phyloP scores from a whole-genome alignment of 2,113 vertebrate genomes.

The Xiphophorus maculatus region DNA sequence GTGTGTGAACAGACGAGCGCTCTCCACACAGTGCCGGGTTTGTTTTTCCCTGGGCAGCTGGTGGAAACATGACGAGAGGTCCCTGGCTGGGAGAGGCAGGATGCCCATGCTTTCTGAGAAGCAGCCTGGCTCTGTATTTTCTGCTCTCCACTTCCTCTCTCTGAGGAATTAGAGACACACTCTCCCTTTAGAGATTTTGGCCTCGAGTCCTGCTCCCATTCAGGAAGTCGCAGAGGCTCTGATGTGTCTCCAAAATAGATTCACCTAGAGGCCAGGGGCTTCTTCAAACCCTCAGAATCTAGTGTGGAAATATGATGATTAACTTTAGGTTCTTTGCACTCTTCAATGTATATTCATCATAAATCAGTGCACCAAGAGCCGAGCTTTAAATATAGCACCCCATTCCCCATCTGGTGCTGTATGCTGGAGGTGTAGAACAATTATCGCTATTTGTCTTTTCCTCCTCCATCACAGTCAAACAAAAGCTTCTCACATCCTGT shows the following conservation, averaged over 20 bases:
- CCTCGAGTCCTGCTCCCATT: conserved; percentile 59
- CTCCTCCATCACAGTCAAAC: conserved; percentile 11
- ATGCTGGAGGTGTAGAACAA: conserved; percentile 19
- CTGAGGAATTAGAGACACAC: conserved; percentile 62
- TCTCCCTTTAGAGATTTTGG: conserved; percentile 66
- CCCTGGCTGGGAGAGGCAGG: conserved; percentile 69
- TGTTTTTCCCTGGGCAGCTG: conserved; percentile 78
- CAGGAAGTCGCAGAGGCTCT: conserved; percentile 71
- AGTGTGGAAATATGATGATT: conserved; percentile 26
- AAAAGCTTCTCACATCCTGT: conserved; percentile 3
- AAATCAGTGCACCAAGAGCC: conserved; percentile 30
- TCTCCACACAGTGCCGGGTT: conserved; percentile 69
- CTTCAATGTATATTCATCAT: conserved; percentile 29
- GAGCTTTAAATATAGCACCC: conserved; percentile 33
- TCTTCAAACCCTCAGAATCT: conserved; percentile 31
- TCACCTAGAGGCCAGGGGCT: conserved; percentile 34
- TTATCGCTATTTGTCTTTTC: conserved; percentile 24
- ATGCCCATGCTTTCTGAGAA: conserved; percentile 70
- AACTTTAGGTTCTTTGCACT: conserved; percentile 20
- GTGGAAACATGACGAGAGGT: conserved; percentile 74
- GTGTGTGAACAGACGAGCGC: conserved; percentile 27
- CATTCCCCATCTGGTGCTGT: conserved; percentile 38
- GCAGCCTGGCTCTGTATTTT: conserved; percentile 60
- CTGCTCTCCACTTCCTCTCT: conserved; percentile 68
- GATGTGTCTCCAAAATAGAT: conserved; percentile 66